These are phyloP conservation scores for Clupea harengus DNA, from an alignment of 2,113 vertebrate species.

Conservation along the genomic window DNA sequence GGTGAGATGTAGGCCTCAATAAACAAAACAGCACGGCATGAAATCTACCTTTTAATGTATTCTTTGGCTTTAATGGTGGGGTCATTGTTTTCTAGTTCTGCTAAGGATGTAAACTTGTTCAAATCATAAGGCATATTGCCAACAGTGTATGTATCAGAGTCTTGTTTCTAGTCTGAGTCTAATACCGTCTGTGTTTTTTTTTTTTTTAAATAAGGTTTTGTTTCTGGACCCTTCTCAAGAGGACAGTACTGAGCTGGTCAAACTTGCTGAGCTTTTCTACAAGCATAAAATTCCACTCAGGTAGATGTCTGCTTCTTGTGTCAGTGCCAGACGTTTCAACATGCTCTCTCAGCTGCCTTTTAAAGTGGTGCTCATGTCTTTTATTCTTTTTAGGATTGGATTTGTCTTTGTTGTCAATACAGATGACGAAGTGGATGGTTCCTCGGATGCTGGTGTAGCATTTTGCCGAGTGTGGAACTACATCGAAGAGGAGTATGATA, in stretches of 20 bases:
- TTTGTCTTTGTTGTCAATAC: conserved; percentile 90
- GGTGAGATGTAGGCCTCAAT: conserved; percentile 71
- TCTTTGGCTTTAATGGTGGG: not conserved
- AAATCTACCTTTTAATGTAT: not conserved
- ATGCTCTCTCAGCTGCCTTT: not conserved
- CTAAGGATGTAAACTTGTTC: not conserved
- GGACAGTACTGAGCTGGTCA: conserved; percentile 81
- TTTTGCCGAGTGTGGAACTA: conserved; percentile 89
- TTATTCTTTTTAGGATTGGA: conserved; percentile 81
- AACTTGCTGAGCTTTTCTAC: conserved; percentile 84
- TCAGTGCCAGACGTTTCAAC: not conserved
- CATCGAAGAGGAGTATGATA: conserved; percentile 80
- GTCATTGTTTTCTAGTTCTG: not conserved
- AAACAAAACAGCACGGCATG: not conserved
- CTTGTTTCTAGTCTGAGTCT: not conserved
- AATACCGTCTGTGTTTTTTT: not conserved
- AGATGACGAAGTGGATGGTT: conserved; percentile 81
- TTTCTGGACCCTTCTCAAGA: conserved; percentile 86
- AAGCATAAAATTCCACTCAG: conserved; percentile 87
- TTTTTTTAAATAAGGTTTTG: conserved; percentile 76
- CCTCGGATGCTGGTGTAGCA: conserved; percentile 81
- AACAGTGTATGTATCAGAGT: not conserved
- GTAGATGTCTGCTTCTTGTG: conserved; percentile 58
- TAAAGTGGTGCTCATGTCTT: not conserved
- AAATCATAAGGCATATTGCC: not conserved